Base-by-base conservation (phyloP, 1,140 invertebrate species). In the Bombus turneri region DNA sequence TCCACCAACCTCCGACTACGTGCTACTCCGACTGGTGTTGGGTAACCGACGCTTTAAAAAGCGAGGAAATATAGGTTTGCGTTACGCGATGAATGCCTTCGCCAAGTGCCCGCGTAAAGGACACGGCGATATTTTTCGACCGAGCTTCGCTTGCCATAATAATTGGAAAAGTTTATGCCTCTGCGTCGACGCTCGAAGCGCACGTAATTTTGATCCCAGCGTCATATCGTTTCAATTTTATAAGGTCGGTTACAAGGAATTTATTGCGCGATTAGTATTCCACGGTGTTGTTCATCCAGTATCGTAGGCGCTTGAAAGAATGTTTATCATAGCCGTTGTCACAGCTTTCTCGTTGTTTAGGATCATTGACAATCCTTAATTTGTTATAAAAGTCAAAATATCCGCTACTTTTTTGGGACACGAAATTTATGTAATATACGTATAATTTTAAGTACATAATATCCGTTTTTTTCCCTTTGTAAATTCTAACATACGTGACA, bases 91-190 rank as follows among this genome's bases (percentile, higher is more conserved):
- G 79, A 72, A 72, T 41, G 72, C 68, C 34, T 39, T 28, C 3
- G 37, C 37, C 25, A 39, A 71, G 9, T 80, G 43, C 10, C 41
- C 5, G 5, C 39, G 10, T 15, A 25, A 71, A 57, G 64, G 66
- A n/a, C 34, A 47, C 13, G n/a, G 6, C 47, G 69, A 81, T 73
- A 43, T 81, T 81, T 81, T 73, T 73, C 80, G 31, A 34, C n/a
- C 47, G 25, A 39, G 64, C 9, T 53, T 22, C 28, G 66, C 28
- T 73, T 12, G 28, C n/a, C 53, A 28, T 59, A 59, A 41, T 81
- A 81, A 81, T 81, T 39, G 66, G 53, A 41, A 81, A 73, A 62
- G 37, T 81, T 72, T 69, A 47, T 47, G 31, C 10, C 66, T 34
- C 31, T 22, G 18, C 66, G 31, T 15, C 66, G 15, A 8, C 31